Evolutionary conservation across 23 tunicate genomes (phyloP), one percentile per base, ranked within the genome.

Genomic region (Styela clava): DNA sequence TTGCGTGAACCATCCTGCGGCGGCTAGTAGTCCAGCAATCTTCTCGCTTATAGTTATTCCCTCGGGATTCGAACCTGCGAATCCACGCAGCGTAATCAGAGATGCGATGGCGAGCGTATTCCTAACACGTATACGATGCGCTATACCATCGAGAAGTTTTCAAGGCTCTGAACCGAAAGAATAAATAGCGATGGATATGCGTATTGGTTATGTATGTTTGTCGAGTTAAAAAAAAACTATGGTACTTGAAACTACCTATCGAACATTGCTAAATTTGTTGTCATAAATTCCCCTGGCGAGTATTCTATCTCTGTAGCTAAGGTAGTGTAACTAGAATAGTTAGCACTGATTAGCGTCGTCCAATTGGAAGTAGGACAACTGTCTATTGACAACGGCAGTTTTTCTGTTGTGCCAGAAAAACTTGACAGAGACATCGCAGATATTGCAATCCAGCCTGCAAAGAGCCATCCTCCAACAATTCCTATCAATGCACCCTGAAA

Each of bases 401-500:
- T 44, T 44, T 44, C 12, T 12, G 56, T 44, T 44, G 56, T 12
- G 12, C 12, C 56, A 5, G 56, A 12, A 44, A 5, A 44, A 44
- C 56, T 44, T 22, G 77, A 18, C 35, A 34, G 24, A 7, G 29
- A 30, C 77, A 71, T 26, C 3, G 77, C 34, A 2, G 77, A 71
- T 3, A 71, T 30, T 27, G 35, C 77, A 30, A 71, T 29, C 77
- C 77, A 71, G 23, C 77, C 77, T 30, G 34, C 35, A 27, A 5
- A 33, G 16, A 71, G 2, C 77, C 77, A 71, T 3, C 77, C 77
- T 3, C 5, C 23, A 16, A 71, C 7, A 18, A 71, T 28, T 22
- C 77, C 77, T 2, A 71, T 3, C 5, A 71, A 20, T 21, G 77
- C 77, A 7, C 77, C 77, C 77, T 71, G 35, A 28, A 28, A 34